Evolutionary conservation across 2,113 vertebrate genomes (phyloP), one percentile per base, ranked within the genome.

Genomic region (Seriola rivoliana): DNA sequence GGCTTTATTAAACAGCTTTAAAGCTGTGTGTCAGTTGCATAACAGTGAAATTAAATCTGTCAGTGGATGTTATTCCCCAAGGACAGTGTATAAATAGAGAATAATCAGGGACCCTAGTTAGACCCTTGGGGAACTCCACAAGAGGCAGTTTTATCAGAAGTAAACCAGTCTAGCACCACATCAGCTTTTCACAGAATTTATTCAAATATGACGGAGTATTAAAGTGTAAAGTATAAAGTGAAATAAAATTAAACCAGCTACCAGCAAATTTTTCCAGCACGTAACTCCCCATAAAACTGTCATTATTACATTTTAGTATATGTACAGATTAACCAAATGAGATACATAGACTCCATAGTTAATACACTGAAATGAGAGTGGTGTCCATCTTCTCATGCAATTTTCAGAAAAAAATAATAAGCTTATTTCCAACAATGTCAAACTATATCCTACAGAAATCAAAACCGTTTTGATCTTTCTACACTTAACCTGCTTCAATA

Each of bases 401-500:
- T 6, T 36, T 36, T 36, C 34, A 36, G 34, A 64, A 54, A 55
- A 40, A 55, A n/a, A 0, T 13, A 36, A 63, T 52, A 23, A 38
- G 32, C 5, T 0, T 25, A 25, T 55, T 32, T 34, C 34, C 38
- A 5, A 67, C 32, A 67, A 58, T 46, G 29, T 19, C 13, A 8
- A 14, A 48, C 3, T 60, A 4, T 46, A 34, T 67, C 55, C 25
- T 13, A 17, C 25, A 34, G 52, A 42, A 69, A 21, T 19, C 21
- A 60, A 60, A 71, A 0, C 25, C 11, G 25, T 21, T 75, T 21
- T 48, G 11, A 55, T 75, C 14, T 44, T 32, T 44, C 50, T 57
- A 19, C 16, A 55, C 23, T 21, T 4, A 40, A 58, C 16, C 12
- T 68, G 65, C 75, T 83, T 72, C 75, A 67, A 68, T 48, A 42